phyloP scores from a whole-genome alignment of 1,140 invertebrate species.

The Aplysia californica region DNA sequence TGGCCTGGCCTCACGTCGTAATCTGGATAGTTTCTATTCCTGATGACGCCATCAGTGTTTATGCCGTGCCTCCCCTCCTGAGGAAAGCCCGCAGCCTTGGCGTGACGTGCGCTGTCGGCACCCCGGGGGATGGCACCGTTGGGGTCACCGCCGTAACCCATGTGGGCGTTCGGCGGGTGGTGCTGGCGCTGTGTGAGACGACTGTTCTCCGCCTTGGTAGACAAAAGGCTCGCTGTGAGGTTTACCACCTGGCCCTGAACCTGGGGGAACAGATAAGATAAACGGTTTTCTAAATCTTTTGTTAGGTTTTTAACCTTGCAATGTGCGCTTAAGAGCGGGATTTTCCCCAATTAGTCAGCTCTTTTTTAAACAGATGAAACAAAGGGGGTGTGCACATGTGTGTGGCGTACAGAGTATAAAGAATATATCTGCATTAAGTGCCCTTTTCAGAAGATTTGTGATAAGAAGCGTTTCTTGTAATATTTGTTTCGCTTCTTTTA shows the following conservation, averaged over 20 bases:
- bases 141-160: background rate
- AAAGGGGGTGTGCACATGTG: no score
- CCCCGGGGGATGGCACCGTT: background rate
- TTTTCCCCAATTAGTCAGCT: no score
- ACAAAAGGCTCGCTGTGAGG: background rate
- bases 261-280: background rate
- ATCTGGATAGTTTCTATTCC: no score
- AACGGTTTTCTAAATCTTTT: background rate
- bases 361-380: no score
- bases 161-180: background rate
- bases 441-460: background rate
- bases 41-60: no score
- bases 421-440: background rate
- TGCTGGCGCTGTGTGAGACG: background rate
- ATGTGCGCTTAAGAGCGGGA: no score
- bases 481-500: no score
- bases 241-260: conserved; percentile 13
- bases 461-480: no score
- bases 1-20: no score
- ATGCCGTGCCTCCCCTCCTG: no score
- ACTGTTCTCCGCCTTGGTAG: no score
- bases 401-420: background rate
- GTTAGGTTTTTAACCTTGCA: no score
- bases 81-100: background rate
- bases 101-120: background rate